phyloP scores from a whole-genome alignment of 2,888 invertebrate genomes.

The Lasioglossum lativentre region DNA sequence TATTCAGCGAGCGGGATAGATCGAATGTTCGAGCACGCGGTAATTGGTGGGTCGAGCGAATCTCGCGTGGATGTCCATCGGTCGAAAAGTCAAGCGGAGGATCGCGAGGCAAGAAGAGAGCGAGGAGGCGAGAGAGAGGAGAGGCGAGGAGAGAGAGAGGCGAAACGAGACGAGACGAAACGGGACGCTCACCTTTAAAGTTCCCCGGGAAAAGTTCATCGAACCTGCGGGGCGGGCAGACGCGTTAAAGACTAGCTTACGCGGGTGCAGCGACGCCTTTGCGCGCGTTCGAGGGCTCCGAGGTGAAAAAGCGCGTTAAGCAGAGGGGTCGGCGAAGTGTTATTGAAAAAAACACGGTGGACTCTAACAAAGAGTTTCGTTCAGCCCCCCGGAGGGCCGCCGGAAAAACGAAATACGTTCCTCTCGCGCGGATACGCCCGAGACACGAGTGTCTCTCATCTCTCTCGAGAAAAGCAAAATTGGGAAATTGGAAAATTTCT shows the following conservation, averaged over 20 bases:
- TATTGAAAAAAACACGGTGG: constrained; percentile 62
- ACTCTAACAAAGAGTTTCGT: constrained; percentile 65
- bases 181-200: constrained; percentile 65
- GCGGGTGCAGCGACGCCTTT: constrained; percentile 65
- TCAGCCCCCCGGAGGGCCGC: constrained; percentile 18
- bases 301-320: constrained; percentile 70
- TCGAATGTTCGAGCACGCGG: constrained; percentile 1
- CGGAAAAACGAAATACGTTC: constrained; percentile 36
- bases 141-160: background rate
- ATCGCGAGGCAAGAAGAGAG: background rate
- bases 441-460: constrained; percentile 1
- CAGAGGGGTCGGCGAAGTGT: constrained; percentile 64
- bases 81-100: constrained; percentile 12
- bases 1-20: background rate
- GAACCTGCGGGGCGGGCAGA: constrained; percentile 63
- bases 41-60: constrained; percentile 10
- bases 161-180: constrained; percentile 13
- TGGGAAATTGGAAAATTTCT: constrained; percentile 48
- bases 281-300: constrained; percentile 63
- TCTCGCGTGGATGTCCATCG: constrained; percentile 11
- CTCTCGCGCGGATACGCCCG: constrained; percentile 10
- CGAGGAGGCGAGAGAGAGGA: background rate
- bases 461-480: background rate
- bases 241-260: constrained; percentile 70
- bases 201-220: constrained; percentile 65